Conservation (phyloP, 2,113 vertebrate species). For the Hyperoodon ampullatus region DNA sequence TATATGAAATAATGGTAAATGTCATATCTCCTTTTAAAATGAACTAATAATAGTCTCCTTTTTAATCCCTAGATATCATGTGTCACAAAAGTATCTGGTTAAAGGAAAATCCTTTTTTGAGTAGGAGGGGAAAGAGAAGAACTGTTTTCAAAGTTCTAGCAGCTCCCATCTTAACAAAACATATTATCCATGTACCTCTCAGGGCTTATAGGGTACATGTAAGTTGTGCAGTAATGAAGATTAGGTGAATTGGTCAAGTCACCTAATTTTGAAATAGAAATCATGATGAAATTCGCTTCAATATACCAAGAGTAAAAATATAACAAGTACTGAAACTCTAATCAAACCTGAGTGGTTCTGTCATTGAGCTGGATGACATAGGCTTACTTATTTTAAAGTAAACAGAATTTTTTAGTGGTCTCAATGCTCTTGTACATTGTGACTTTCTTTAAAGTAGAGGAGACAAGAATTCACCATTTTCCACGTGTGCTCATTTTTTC, state of each 20-base stretch:
- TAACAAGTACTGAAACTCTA: neutral
- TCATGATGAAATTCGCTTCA: neutral
- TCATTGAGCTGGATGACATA: neutral
- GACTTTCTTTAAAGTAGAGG: neutral
- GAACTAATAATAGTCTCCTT: neutral
- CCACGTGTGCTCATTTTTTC: neutral
- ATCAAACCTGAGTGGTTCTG: neutral
- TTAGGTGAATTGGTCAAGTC: neutral
- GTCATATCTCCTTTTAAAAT: neutral
- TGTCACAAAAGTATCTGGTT: neutral
- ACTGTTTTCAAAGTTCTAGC: slow-evolving; percentile 22
- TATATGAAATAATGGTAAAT: neutral
- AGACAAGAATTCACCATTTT: slow-evolving; percentile 19
- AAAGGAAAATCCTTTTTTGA: neutral
- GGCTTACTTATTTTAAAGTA: slow-evolving; percentile 20
- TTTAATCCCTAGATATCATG: neutral
- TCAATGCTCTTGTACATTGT: neutral
- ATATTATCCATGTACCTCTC: neutral
- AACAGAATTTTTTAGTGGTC: neutral
- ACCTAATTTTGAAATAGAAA: slow-evolving; percentile 58
- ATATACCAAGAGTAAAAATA: neutral
- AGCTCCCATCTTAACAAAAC: neutral
- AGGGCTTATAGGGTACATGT: neutral
- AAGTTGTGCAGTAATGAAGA: neutral
- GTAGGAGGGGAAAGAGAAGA: neutral